phyloP scores from a whole-genome alignment of 2,888 invertebrate species.

The Drosophila multiciliata region DNA sequence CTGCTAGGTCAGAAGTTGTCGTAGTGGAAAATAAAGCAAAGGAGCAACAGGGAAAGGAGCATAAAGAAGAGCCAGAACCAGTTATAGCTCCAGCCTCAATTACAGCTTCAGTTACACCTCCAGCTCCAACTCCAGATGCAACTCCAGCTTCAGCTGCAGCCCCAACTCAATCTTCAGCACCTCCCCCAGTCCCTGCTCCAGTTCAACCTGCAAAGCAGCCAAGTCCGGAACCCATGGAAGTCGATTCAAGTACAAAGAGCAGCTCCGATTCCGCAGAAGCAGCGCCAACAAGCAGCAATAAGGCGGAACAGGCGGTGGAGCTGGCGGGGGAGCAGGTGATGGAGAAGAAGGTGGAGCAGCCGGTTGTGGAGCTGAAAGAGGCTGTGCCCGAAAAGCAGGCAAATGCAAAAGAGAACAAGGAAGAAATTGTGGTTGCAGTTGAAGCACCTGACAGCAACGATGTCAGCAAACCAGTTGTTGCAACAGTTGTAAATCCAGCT shows the following conservation, averaged over 20 bases:
- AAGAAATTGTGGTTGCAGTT: conserved; percentile 13
- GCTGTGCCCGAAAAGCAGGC: conserved; percentile 26
- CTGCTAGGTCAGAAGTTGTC: conserved; percentile 49
- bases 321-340: conserved; percentile 9
- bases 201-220: conserved; percentile 57
- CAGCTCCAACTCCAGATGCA: not conserved
- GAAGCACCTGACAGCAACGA: conserved; percentile 48
- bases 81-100: not conserved
- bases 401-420: conserved; percentile 31
- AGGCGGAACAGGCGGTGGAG: conserved; percentile 10
- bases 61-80: conserved; percentile 35
- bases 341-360: conserved; percentile 13
- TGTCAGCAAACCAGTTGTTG: conserved; percentile 44
- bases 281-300: conserved; percentile 27
- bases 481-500: conserved; percentile 22
- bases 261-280: conserved; percentile 33
- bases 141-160: not conserved
- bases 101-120: not conserved
- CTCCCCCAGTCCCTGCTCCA: conserved; percentile 3
- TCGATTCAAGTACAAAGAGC: conserved; percentile 74
- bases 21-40: conserved; percentile 34
- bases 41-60: conserved; percentile 28
- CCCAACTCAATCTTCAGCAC: not conserved
- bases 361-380: conserved; percentile 47
- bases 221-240: conserved; percentile 83